phyloP scores from a whole-genome alignment of 1,140 invertebrate species.

The Hyposmocoma kahamanoa region DNA sequence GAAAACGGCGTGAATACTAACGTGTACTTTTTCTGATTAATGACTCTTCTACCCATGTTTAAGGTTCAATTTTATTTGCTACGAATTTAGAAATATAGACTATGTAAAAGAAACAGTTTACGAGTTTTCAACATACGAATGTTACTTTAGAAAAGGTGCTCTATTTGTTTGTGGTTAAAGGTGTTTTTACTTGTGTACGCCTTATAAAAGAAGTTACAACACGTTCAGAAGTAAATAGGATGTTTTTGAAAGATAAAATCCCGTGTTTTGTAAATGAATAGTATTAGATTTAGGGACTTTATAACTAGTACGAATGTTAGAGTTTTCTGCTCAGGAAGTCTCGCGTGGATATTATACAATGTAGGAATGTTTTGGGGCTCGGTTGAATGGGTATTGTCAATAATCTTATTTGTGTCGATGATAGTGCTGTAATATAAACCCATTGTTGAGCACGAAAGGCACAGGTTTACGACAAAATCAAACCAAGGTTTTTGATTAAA shows the following conservation, averaged over 20 bases:
- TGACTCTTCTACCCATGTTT: conserved; percentile 18
- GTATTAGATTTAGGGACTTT: too few relatives aligned
- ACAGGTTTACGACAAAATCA: too few relatives aligned
- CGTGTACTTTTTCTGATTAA: conserved; percentile 25
- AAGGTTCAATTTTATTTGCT: conserved; percentile 27
- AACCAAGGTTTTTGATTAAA: too few relatives aligned
- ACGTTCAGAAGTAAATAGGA: too few relatives aligned
- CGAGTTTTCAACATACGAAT: conserved; percentile 45
- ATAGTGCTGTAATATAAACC: conserved; percentile 58
- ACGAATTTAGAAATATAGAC: conserved; percentile 24
- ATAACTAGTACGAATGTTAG: too few relatives aligned
- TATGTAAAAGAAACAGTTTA: conserved; percentile 63
- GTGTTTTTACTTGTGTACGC: conserved; percentile 26
- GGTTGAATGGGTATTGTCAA: conserved; percentile 63
- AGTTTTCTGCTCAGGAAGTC: too few relatives aligned
- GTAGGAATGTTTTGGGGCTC: conserved; percentile 34
- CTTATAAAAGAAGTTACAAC: conserved; percentile 59
- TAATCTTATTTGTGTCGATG: conserved; percentile 68
- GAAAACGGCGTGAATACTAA: conserved; percentile 52
- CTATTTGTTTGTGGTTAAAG: conserved; percentile 28
- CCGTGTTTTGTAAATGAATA: too few relatives aligned
- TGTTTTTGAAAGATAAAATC: too few relatives aligned
- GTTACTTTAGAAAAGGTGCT: conserved; percentile 42
- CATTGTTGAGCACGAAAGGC: too few relatives aligned
- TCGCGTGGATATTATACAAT: too few relatives aligned